Conservation (phyloP, 2,797 vertebrate genomes). For the Channallabes apus region DNA sequence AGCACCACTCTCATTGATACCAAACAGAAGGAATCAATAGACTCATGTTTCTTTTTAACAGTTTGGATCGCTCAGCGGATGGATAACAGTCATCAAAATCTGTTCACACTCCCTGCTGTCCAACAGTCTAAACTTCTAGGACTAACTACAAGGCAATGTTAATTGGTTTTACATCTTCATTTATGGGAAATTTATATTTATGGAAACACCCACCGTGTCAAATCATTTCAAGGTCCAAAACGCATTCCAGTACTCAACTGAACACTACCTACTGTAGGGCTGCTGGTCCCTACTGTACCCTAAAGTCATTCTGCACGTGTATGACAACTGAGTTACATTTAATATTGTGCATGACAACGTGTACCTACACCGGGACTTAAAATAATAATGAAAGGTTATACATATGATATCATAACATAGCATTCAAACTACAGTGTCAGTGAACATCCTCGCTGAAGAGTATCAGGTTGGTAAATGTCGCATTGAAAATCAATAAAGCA, state of each 20-base stretch:
- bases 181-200: no score
- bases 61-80: background rate
- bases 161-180: no score
- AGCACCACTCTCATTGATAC: background rate
- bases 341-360: background rate
- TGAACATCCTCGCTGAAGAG: slow-evolving; percentile 3
- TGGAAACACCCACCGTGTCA: no score
- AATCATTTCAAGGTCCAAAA: background rate
- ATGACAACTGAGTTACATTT: background rate
- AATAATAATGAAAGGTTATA: background rate
- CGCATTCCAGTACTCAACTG: background rate
- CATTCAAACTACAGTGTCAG: background rate
- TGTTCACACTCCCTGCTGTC: background rate
- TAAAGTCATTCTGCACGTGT: background rate
- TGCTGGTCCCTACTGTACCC: background rate
- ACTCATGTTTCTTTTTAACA: background rate
- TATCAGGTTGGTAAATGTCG: slow-evolving; percentile 16
- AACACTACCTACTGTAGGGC: background rate
- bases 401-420: background rate
- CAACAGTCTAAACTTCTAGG: background rate
- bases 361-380: background rate
- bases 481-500: slow-evolving; percentile 26
- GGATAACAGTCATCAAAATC: background rate
- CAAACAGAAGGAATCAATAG: background rate
- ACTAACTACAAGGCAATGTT: no score